Base-by-base conservation (phyloP, 2,113 vertebrate genomes). In the Podarcis muralis region DNA sequence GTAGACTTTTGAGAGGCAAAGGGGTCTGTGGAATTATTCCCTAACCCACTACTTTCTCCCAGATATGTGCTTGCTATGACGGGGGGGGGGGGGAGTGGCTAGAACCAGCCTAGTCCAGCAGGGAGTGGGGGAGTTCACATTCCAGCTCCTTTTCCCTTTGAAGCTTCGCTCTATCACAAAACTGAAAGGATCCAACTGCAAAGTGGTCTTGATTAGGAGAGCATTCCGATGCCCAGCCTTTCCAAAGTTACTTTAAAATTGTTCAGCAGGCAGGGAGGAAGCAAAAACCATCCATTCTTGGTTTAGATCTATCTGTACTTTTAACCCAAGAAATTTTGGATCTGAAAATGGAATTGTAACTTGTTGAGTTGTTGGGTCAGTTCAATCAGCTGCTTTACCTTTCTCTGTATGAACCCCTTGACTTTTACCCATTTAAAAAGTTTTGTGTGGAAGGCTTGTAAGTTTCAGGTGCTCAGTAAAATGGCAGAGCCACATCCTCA, bases 381-480 rank as follows among this genome's bases (percentile, higher is more conserved):
- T 35, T 16, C 48, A 43, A 37, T 30, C 9, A 68, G 48, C 43
- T 86, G 37, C 35, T 66, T 86, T 86, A n/a, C 62, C 35, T 66
- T 78, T 86, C 84, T 65, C 16, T 62, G 76, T 76, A 11, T 7
- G 40, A 43, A 57, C 71, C 16, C 35, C 65, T 8, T 83, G 62
- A 68, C 81, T 37, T 76, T 30, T 65, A 65, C 65, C 35, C 27
- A n/a, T 77, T 59, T 22, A n/a, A 85, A 85, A 75, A 57, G 15
- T n/a, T 37, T 7, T 65, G 57, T 76, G 72, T 35, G 27, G 32
- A 85, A 75, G 35, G 71, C 72, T 72, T 62, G 20, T 62, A 81
- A 35, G 79, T 85, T 85, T 77, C 27, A 85, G 23, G 40, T 85
- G 72, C 53, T 22, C 84, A 85, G 32, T 62, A 77, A 74, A 77